Evolutionary conservation across 2,797 vertebrate genomes (phyloP).

Genomic region (Chloroceryle amazona): DNA sequence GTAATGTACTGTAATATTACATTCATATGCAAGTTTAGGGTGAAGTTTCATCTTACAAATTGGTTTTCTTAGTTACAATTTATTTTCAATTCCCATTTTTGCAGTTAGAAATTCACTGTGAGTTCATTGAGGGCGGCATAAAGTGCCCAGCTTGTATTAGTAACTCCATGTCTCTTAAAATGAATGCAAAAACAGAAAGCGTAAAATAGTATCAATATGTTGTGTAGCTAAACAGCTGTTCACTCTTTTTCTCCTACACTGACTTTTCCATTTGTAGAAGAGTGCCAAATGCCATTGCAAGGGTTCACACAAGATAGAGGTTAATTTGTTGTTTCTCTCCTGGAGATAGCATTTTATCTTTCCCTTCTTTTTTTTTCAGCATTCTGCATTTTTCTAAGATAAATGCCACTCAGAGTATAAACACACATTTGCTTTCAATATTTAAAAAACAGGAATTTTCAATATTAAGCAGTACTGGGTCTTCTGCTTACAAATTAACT

Average conservation of each 20-base stretch:
- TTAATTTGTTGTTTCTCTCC: not conserved
- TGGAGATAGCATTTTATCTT: not conserved
- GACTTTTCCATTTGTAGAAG: slow-evolving; percentile 36
- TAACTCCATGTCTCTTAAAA: slow-evolving; percentile 10
- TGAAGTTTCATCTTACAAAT: not conserved
- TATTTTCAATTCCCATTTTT: not conserved
- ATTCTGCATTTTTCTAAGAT: not conserved
- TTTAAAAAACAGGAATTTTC: not conserved
- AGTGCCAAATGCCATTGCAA: slow-evolving; percentile 19
- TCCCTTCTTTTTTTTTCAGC: not conserved
- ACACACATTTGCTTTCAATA: not conserved
- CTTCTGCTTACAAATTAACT: not conserved
- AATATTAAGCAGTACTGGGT: not conserved
- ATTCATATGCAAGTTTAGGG: not conserved
- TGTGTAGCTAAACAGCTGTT: slow-evolving; percentile 48
- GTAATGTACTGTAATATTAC: not conserved
- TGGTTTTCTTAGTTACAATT: not conserved
- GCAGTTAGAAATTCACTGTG: not conserved
- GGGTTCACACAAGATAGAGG: not conserved
- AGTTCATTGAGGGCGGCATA: not conserved
- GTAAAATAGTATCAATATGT: slow-evolving; percentile 3
- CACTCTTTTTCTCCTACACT: slow-evolving; percentile 4
- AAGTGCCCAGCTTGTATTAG: slow-evolving; percentile 9
- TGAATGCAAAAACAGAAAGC: slow-evolving; percentile 21
- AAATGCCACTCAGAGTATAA: not conserved